Base-by-base conservation (phyloP, 2,113 vertebrate species). In the Anser brachyrhynchus region DNA sequence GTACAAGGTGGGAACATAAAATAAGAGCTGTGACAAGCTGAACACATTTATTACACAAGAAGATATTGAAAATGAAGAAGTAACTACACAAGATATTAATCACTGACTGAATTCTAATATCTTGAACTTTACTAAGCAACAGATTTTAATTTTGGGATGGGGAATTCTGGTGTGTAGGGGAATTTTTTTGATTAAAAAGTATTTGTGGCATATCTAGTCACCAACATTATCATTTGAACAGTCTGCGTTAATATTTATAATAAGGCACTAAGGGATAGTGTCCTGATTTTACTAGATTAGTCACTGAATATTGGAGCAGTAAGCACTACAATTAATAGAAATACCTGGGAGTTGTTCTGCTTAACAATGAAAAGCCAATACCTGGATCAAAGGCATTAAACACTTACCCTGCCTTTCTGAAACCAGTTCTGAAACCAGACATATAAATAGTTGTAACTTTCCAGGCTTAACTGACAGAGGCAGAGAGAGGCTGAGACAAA, bases 11-110 rank as follows among this genome's bases (percentile, higher is more conserved):
- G 96, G 79, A 65, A 92, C 95, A 97, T 97, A 97, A 98, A 98
- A 95, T 96, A 97, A 97, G 97, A 95, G 97, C 92, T 93, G 97
- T 97, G 97, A 97, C 97, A 97, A 97, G 95, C 95, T 89, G 94
- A 97, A 94, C 96, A 92, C 95, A 97, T 97, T 97, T 96, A 97
- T 97, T 98, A 96, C 91, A 67, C n/a, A 95, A 94, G 87, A 94
- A 96, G 90, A 96, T 97, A 97, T 82, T 96, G 92, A 97, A 82
- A 90, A 90, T 97, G 90, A 98, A 97, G 91, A 89, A 97, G 81
- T 96, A 96, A 97, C 92, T 97, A 90, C 90, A 93, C 92, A 94
- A 74, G 74, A 83, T 96, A 97, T 97, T 97, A 96, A 97, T 98
- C 96, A 95, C 18, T 95, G 75, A 83, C 84, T 90, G 89, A 93